phyloP scores from a whole-genome alignment of 2,888 invertebrate genomes.

The Hylaea fasciaria region DNA sequence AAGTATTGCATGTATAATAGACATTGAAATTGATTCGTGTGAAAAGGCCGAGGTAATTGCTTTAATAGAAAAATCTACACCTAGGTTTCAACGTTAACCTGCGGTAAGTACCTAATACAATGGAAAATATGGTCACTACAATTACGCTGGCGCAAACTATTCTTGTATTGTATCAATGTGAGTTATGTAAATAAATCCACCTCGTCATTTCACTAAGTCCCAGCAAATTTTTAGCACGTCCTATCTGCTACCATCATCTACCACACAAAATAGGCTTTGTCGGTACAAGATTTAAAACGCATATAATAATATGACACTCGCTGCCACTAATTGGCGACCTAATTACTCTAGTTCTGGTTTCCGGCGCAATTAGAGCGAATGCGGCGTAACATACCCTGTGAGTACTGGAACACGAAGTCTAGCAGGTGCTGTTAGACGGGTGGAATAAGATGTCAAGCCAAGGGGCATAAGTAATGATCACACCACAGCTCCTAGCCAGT shows the following conservation, averaged over 20 bases:
- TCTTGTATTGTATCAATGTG: no score
- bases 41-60: no score
- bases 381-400: not conserved
- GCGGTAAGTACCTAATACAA: no score
- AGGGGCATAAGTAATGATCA: not conserved
- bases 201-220: no score
- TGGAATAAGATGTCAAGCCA: conserved; percentile 19
- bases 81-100: no score
- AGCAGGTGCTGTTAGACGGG: conserved; percentile 7
- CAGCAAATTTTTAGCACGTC: no score
- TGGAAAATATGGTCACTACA: no score
- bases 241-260: not conserved
- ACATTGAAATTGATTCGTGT: no score
- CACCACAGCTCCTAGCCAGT: not conserved
- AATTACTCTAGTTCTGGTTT: conserved; percentile 46
- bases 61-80: no score
- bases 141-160: no score
- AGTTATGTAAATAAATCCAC: no score
- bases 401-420: conserved; percentile 2
- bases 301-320: conserved; percentile 39
- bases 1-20: no score
- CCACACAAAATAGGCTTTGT: not conserved
- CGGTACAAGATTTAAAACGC: conserved; percentile 43
- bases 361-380: conserved; percentile 32
- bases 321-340: conserved; percentile 56